These are phyloP conservation scores for Dreissena polymorpha DNA, from an alignment of 1,140 invertebrate genomes.

Conservation along the genomic window DNA sequence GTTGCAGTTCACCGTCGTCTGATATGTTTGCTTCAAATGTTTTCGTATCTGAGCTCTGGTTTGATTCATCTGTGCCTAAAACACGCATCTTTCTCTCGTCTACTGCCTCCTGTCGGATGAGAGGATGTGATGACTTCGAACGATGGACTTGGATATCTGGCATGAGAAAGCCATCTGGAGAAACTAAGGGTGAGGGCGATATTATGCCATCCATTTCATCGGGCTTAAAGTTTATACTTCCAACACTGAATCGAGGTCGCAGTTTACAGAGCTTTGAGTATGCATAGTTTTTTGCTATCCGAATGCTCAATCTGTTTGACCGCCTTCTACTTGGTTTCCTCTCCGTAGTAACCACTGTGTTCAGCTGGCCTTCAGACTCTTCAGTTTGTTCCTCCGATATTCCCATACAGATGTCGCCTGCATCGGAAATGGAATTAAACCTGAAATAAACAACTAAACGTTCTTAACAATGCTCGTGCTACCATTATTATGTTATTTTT, in stretches of 20 bases:
- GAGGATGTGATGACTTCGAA: slow-evolving; percentile 36
- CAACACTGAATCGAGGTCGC: slow-evolving; percentile 45
- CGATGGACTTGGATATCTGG: background rate
- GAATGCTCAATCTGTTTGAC: slow-evolving; percentile 36
- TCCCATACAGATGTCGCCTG: slow-evolving; percentile 35
- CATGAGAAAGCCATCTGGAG: slow-evolving; percentile 17
- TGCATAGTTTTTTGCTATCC: slow-evolving; percentile 42
- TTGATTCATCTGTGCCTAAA: background rate
- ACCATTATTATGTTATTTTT: too few species aligned
- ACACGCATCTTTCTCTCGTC: background rate
- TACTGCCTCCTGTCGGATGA: slow-evolving; percentile 40
- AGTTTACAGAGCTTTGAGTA: slow-evolving; percentile 49
- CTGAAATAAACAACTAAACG: slow-evolving; percentile 20
- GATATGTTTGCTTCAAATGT: slow-evolving; percentile 33
- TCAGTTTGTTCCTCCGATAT: slow-evolving; percentile 21
- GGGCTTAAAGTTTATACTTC: background rate
- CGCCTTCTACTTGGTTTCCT: slow-evolving; percentile 15
- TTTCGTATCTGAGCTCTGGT: slow-evolving; percentile 36
- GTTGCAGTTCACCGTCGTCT: slow-evolving; percentile 7
- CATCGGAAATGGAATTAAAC: slow-evolving; percentile 42
- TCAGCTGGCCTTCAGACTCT: background rate
- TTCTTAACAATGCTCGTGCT: background rate
- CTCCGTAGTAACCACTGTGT: background rate
- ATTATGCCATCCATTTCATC: background rate
- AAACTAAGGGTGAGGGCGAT: background rate